These are phyloP conservation scores for Blera fallax DNA, from an alignment of 2,888 invertebrate genomes.

Conservation along the genomic window DNA sequence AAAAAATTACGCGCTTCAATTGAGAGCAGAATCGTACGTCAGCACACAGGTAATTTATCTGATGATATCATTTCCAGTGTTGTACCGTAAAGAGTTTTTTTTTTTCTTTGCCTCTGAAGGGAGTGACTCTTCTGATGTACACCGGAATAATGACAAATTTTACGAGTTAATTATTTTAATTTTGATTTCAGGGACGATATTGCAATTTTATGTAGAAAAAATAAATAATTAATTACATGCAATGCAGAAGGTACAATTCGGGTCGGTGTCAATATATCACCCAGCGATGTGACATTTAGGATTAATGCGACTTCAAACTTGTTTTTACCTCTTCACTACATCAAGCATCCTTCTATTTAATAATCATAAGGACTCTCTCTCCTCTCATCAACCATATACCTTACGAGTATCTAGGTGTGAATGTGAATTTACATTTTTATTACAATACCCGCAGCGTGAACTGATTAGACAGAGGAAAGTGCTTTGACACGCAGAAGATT, in stretches of 20 bases:
- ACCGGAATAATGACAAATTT: not conserved
- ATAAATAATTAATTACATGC: not conserved
- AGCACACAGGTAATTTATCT: conserved; percentile 44
- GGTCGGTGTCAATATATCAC: conserved; percentile 36
- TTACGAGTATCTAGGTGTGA: not conserved
- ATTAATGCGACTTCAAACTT: conserved; percentile 37
- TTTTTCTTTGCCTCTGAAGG: not conserved
- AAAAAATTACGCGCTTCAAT: conserved; percentile 30
- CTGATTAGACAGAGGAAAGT: conserved; percentile 77
- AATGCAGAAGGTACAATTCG: not conserved
- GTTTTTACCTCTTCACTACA: conserved; percentile 9
- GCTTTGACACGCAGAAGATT: conserved; percentile 40
- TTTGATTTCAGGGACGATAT: conserved; percentile 19
- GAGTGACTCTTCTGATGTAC: not conserved
- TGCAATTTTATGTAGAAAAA: conserved; percentile 21
- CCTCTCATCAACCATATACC: not conserved
- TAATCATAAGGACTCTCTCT: conserved; percentile 14
- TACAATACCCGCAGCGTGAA: conserved; percentile 75
- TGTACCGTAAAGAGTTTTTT: not conserved
- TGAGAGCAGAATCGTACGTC: conserved; percentile 15
- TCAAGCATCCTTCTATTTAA: conserved; percentile 9
- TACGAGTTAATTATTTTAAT: conserved; percentile 37
- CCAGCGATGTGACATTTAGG: not conserved
- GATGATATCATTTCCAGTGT: not conserved
- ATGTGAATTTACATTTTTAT: conserved; percentile 74